A percentile compares a stretch with the other conserved stretches of the same genome.
Conservation (phyloP, 2,113 vertebrate genomes). For the Smithornis capensis region DNA sequence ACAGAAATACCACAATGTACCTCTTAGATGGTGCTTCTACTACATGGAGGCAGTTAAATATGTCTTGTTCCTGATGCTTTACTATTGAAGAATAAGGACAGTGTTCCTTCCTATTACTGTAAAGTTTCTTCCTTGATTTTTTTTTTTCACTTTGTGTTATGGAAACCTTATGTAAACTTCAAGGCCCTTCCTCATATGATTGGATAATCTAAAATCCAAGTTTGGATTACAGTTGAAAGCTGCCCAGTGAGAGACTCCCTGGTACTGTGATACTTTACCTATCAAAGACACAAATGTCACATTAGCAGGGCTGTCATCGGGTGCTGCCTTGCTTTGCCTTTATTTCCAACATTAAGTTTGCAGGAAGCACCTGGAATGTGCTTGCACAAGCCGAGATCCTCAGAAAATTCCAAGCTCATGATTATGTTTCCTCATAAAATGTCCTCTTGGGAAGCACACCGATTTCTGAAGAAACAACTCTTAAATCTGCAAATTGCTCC, state of each 20-base stretch:
- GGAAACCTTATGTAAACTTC: not conserved
- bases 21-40: not conserved
- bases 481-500: not conserved
- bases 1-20: not conserved
- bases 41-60: not conserved
- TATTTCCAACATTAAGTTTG: not conserved
- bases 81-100: not conserved
- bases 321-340: not conserved
- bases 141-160: not conserved
- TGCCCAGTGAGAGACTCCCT: not conserved
- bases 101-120: not conserved
- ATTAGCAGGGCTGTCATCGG: not conserved
- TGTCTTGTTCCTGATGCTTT: not conserved
- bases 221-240: not conserved
- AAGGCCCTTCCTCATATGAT: not conserved
- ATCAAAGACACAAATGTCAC: not conserved
- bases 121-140: not conserved
- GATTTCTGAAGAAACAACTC: not conserved
- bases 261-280: not conserved
- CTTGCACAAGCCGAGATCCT: not conserved
- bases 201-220: not conserved
- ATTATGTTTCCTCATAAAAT: not conserved
- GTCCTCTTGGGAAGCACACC: not conserved
- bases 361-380: not conserved
- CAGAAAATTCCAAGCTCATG: not conserved